These are phyloP conservation scores for Leucania comma DNA, from an alignment of 2,888 invertebrate genomes.

Conservation along the genomic window DNA sequence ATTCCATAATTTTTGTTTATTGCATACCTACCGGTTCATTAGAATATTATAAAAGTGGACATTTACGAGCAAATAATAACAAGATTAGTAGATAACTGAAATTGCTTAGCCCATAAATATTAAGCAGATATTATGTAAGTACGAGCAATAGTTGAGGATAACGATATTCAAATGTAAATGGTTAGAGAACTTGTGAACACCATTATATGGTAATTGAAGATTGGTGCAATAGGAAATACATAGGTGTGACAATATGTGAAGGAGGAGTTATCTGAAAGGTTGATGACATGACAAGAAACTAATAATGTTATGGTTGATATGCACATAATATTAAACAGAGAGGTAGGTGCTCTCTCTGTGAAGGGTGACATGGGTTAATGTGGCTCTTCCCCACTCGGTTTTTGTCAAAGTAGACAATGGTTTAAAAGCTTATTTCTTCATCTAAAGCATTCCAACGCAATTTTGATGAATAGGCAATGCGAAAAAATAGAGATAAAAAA, in stretches of 20 bases:
- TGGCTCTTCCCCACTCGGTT: too few relatives aligned
- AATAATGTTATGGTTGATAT: neutral
- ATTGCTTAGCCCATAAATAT: slow-evolving; percentile 16
- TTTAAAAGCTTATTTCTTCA: too few relatives aligned
- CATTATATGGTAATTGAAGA: slow-evolving; percentile 51
- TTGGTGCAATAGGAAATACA: slow-evolving; percentile 21
- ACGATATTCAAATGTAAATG: slow-evolving; percentile 40
- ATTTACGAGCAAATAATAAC: slow-evolving; percentile 26
- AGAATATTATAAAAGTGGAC: neutral
- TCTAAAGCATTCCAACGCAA: too few relatives aligned
- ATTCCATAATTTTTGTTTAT: slow-evolving; percentile 11
- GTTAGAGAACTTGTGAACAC: slow-evolving; percentile 47
- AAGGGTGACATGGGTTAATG: too few relatives aligned
- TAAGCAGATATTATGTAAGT: slow-evolving; percentile 30
- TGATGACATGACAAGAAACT: slow-evolving; percentile 7
- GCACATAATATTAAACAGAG: neutral
- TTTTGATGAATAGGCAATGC: too few relatives aligned
- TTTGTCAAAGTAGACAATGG: too few relatives aligned
- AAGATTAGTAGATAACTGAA: slow-evolving; percentile 37
- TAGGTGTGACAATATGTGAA: slow-evolving; percentile 13
- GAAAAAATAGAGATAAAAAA: too few relatives aligned
- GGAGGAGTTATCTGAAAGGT: slow-evolving; percentile 34
- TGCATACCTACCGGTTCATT: neutral
- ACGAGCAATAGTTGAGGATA: slow-evolving; percentile 14
- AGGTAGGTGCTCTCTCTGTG: neutral